Conservation (phyloP, 2,113 vertebrate species). For the Poicephalus meyeri region DNA sequence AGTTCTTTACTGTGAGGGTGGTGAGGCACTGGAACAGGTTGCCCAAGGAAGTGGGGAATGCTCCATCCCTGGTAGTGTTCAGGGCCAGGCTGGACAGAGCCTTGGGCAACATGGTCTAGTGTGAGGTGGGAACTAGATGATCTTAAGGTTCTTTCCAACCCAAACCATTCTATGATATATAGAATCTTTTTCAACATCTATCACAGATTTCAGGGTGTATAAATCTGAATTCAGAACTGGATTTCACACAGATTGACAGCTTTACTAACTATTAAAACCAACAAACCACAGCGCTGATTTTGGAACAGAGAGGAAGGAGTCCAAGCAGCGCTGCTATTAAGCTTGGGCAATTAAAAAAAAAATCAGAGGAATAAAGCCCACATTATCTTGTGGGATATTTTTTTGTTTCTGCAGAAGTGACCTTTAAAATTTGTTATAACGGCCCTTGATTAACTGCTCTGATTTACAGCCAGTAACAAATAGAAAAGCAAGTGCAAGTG, state of each 20-base stretch:
- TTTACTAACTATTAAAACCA: background rate
- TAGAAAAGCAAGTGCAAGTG: background rate
- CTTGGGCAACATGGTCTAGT: background rate
- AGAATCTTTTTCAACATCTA: background rate
- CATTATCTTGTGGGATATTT: background rate
- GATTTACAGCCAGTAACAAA: constrained; percentile 4
- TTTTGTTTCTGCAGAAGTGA: background rate
- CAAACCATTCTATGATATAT: background rate
- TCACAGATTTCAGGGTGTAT: background rate
- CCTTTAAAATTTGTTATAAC: constrained; percentile 21
- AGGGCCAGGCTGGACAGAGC: background rate
- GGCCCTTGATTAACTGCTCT: background rate
- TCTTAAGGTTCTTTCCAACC: background rate
- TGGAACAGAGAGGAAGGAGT: background rate
- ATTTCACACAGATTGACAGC: background rate
- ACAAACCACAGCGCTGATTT: background rate
- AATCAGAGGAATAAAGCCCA: background rate
- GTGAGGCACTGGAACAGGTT: background rate
- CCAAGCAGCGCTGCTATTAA: background rate
- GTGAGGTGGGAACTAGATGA: background rate
- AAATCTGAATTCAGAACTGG: background rate
- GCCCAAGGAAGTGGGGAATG: background rate
- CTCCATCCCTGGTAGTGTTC: background rate
- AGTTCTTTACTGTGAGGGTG: background rate
- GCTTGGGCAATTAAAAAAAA: background rate